Conservation (phyloP, 2,888 invertebrate species). For the Amphipoea oculea region DNA sequence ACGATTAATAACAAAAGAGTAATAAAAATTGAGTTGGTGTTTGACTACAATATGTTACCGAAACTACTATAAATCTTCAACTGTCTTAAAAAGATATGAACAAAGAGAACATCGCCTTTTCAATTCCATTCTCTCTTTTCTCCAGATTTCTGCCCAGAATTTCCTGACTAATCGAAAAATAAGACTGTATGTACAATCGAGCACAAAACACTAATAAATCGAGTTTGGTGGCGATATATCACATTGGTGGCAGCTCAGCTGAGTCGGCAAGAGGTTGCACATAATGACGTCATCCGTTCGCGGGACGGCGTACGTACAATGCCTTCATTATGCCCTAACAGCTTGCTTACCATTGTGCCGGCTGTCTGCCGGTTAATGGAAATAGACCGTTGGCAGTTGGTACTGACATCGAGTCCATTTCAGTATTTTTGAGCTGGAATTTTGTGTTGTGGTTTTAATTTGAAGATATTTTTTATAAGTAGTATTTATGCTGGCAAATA, state of each 20-base stretch:
- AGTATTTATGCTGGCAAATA: not conserved
- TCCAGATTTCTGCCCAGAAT: slow-evolving; percentile 22
- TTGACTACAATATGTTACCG: slow-evolving; percentile 5
- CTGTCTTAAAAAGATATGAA: not conserved
- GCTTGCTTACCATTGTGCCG: slow-evolving; percentile 86
- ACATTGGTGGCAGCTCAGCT: slow-evolving; percentile 68
- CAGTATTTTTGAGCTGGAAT: slow-evolving; percentile 50
- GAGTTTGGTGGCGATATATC: slow-evolving; percentile 79
- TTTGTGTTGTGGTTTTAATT: slow-evolving; percentile 34
- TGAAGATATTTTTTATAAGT: not conserved
- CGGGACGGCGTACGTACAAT: slow-evolving; percentile 79
- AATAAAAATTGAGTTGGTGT: not conserved
- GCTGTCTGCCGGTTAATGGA: slow-evolving; percentile 80
- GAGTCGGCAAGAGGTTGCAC: slow-evolving; percentile 81
- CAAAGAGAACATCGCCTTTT: not conserved
- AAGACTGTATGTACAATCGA: slow-evolving; percentile 70
- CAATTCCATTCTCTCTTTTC: slow-evolving; percentile 7
- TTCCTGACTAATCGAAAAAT: slow-evolving; percentile 68
- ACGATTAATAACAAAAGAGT: not conserved
- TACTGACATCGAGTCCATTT: slow-evolving; percentile 58
- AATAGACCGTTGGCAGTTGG: slow-evolving; percentile 73
- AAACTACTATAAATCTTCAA: slow-evolving; percentile 40
- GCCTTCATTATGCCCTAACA: slow-evolving; percentile 86
- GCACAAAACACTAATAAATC: slow-evolving; percentile 82
- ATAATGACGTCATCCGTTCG: slow-evolving; percentile 83